Base-by-base conservation (phyloP, 2,797 vertebrate species). In the Mus minutoides region DNA sequence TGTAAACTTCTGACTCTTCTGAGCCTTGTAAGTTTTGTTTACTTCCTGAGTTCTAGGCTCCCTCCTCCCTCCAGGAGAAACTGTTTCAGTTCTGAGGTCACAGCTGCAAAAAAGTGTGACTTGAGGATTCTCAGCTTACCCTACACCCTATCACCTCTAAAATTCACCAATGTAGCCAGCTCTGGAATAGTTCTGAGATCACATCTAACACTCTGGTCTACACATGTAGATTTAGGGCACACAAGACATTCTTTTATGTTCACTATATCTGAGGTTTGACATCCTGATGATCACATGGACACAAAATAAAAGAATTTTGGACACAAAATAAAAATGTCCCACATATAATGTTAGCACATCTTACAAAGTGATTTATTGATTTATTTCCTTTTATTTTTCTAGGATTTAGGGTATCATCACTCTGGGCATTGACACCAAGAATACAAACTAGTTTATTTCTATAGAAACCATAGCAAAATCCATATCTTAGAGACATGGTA, bases 291-390 rank as follows among this genome's bases (percentile, higher is more conserved):
- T 34, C 19, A 34, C 31, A 67, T 1, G 29, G 19, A 67, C 60
- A 49, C 29, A 67, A 64, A 85, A 64, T 90, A 37, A 4, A 10
- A 92, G 14, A 31, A 62, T 83, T 58, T 29, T 83, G 26, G 14
- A 71, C 46, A 83, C 21, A 79, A 87, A 83, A 24, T 29, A 19
- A 77, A 73, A 34, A 2, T 71, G 89, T 89, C 64, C 16, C n/a
- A 67, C 29, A 85, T 88, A 64, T 14, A 71, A 46, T 93, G 17
- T 34, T 60, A 60, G 6, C 1, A 76, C 88, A 89, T 3, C 85
- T 92, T 84, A 89, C n/a, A 91, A 69, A 95, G 52, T 77, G 21
- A 58, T 54, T 77, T 62, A 67, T 82, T 62, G 34, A 84, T 49
- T 77, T 87, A n/a, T 2, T 5, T 29, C 88, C 76, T 75, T 58